Base-by-base conservation (phyloP, 2,888 invertebrate genomes). In the Drosophila quinaria region DNA sequence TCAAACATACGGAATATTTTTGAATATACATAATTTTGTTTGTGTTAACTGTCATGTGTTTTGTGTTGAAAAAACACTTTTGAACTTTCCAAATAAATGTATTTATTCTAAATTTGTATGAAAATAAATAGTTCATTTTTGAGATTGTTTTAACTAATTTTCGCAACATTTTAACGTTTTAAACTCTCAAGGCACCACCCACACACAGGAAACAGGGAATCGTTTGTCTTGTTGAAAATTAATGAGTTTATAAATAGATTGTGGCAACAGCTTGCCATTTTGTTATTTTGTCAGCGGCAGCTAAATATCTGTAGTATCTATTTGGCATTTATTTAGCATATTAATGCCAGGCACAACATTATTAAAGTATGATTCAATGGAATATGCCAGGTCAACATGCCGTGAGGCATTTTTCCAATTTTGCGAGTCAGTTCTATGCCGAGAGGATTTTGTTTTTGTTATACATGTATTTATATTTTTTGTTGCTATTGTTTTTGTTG, bases 191-290 rank as follows among this genome's bases (percentile, higher is more conserved):
- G 4, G 49, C 11, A 2, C 6, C 13, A 51, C 15, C 10, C 10
- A 13, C 31, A 58, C 50, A 25, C 22, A 22, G 22, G 15, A n/a
- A n/a, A 17, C 22, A 22, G 31, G 15, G n/a, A n/a, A 25, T 33
- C 31, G n/a, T 31, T 52, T 37, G 37, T 39, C 17, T 31, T 31
- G 31, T n/a, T 55, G 35, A 52, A 65, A 74, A 67, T 80, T 72
- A 76, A 79, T 76, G 69, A 78, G 70, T 55, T 61, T 65, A 76
- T 69, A 69, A 80, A 74, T 80, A 80, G 70, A 71, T 70, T 68
- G 55, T 55, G 58, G 47, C 60, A 67, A 58, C 67, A 80, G 65
- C 58, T 70, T 70, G 72, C 31, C 59, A 46, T 59, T 62, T 58
- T 60, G 37, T 35, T 44, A 13, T 65, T 60, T 56, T 54, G 56